phyloP scores from a whole-genome alignment of 2,113 vertebrate genomes.

The Neoarius graeffei region DNA sequence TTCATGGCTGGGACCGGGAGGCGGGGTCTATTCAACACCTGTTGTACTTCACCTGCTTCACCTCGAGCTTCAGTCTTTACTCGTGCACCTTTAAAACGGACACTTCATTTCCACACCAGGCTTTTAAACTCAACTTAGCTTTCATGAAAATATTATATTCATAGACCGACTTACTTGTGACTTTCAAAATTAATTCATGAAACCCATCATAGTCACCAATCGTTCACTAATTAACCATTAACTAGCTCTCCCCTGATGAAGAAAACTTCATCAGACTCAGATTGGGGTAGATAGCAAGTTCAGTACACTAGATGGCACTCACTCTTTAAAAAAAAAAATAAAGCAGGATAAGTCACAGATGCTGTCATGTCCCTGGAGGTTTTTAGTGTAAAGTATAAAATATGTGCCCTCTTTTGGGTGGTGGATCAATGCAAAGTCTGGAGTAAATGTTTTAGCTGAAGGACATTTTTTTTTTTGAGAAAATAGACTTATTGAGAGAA shows the following conservation, averaged over 20 bases:
- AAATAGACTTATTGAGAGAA: not conserved
- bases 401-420: constrained; percentile 66
- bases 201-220: not conserved
- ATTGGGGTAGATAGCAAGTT: constrained; percentile 39
- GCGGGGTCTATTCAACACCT: not conserved
- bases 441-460: constrained; percentile 71
- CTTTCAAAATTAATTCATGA: not conserved
- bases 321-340: constrained; percentile 9
- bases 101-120: not conserved
- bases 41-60: not conserved
- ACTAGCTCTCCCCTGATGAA: not conserved
- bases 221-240: not conserved
- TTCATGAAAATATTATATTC: not conserved
- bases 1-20: not conserved
- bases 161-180: not conserved
- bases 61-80: not conserved
- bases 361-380: constrained; percentile 71
- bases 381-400: constrained; percentile 69
- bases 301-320: constrained; percentile 77
- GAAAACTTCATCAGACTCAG: not conserved
- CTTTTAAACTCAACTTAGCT: not conserved
- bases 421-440: constrained; percentile 77
- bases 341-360: constrained; percentile 43
- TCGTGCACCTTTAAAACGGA: not conserved
- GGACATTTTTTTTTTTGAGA: not conserved